phyloP scores from a whole-genome alignment of 64 coral and sea anemone species.

The Dendronephthya gigantea region DNA sequence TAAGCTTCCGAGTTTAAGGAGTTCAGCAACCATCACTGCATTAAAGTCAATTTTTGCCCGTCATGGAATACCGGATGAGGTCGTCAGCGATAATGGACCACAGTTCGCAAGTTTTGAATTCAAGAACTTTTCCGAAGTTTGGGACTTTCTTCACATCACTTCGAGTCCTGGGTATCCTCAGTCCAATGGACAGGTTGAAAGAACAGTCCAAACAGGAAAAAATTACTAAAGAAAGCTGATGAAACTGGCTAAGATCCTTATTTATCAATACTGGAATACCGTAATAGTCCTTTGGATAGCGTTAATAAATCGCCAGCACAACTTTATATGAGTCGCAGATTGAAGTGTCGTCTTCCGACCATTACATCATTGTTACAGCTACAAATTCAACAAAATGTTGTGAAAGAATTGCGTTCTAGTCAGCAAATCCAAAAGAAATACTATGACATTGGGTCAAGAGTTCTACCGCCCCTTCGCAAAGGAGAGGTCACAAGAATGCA shows the following conservation, averaged over 20 bases:
- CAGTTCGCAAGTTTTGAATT: constrained; percentile 11
- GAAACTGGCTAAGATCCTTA: not conserved
- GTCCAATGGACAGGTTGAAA: not conserved
- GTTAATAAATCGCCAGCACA: not conserved
- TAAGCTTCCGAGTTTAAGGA: constrained; percentile 21
- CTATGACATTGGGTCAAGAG: not conserved
- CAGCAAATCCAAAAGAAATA: not conserved
- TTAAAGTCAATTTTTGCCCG: constrained; percentile 40
- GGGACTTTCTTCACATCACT: not conserved
- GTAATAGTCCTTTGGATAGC: not conserved
- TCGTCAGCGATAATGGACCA: constrained; percentile 30
- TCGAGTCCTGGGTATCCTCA: not conserved
- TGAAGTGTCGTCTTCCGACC: not conserved
- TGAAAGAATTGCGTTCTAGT: not conserved
- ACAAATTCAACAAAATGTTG: not conserved
- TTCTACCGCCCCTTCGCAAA: not conserved
- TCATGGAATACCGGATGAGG: constrained; percentile 34
- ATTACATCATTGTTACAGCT: not conserved
- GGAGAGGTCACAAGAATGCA: not conserved
- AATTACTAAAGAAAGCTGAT: not conserved
- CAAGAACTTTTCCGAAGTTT: not conserved
- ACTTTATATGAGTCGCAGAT: not conserved
- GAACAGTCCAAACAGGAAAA: not conserved
- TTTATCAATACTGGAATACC: not conserved
- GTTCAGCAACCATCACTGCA: constrained; percentile 20